Evolutionary conservation across 2,888 invertebrate species (phyloP), one percentile per base, ranked within the genome.

Genomic region (Myopa testacea): DNA sequence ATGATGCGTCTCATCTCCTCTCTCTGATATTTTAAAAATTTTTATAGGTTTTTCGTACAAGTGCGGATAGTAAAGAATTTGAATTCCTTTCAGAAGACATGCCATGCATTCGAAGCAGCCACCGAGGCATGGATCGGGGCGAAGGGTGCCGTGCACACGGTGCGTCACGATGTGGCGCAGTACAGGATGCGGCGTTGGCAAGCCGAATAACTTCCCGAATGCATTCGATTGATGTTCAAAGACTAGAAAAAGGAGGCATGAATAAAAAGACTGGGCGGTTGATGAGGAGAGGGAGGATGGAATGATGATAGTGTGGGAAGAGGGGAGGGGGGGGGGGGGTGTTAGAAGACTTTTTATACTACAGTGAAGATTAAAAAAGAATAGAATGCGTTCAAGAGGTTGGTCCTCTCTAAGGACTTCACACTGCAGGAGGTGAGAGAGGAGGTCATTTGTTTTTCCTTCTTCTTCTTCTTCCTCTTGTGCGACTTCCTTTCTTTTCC

Each of bases 171-270:
- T 38, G n/a, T 55, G 50, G 26, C 60, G 58, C 74, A 74, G 40
- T 50, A 34, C 65, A 45, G 14, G 45, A n/a, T 37, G 65, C 65
- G 26, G 16, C 65, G n/a, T 60, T 50, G 50, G 72, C 55, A 58
- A 19, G 34, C 52, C 67, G 52, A 65, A 19, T 52, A 67, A 45
- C 65, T 52, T 63, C 10, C 34, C 67, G 67, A 75, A 68, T 75
- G 75, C 40, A 75, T 75, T 75, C 75, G 55, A 75, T 75, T 67
- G 75, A 68, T 74, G 74, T 52, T 65, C 63, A 50, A 19, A 62
- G n/a, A 60, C 38, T 16, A 55, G 16, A 37, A 19, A 34, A 34
- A 55, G 16, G 55, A 55, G 34, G n/a, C 12, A 38, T 7, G n/a
- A 3, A 67, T 16, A 67, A 67, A 6, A 40, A 67, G 40, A 67